These are phyloP conservation scores for Anticlea derivata DNA, from an alignment of 2,888 invertebrate species.

Conservation along the genomic window DNA sequence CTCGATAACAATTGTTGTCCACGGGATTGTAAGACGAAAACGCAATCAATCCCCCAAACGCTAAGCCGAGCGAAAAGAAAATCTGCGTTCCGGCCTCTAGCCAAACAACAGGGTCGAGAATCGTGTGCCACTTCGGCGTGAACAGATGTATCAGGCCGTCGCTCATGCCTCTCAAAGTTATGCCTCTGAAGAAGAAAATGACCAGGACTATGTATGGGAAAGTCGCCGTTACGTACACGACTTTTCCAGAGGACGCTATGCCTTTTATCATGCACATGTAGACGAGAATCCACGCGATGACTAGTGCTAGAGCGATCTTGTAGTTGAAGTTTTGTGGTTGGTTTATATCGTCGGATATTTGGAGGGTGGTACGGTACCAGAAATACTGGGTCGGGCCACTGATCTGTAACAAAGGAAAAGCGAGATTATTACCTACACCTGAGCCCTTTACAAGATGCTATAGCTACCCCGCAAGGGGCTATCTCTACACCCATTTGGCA, in stretches of 20 bases:
- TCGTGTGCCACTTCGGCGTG: conserved; percentile 95
- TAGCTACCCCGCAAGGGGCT: too few species aligned
- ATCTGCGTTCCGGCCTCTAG: conserved; percentile 98
- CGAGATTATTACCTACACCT: too few species aligned
- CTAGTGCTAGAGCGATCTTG: conserved; percentile 93
- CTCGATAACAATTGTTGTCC: conserved; percentile 97
- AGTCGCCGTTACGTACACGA: conserved; percentile 97
- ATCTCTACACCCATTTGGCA: too few species aligned
- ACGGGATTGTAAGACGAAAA: conserved; percentile 98
- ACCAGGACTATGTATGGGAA: conserved; percentile 98
- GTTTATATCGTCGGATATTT: conserved; percentile 95
- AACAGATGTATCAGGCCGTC: conserved; percentile 95
- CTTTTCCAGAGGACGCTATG: conserved; percentile 98
- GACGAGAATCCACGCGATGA: conserved; percentile 96
- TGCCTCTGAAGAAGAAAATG: conserved; percentile 97
- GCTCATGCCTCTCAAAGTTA: conserved; percentile 93
- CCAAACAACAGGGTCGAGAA: conserved; percentile 98
- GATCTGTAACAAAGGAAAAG: conserved; percentile 81
- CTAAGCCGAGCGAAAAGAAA: conserved; percentile 97
- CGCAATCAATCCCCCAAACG: conserved; percentile 97
- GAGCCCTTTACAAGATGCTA: too few species aligned
- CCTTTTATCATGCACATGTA: conserved; percentile 99
- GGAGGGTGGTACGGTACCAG: conserved; percentile 96
- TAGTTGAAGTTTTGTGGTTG: conserved; percentile 94
- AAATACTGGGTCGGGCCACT: conserved; percentile 97